A percentile compares a stretch with the other conserved stretches of the same genome.
Conservation (phyloP, 2,797 vertebrate genomes). For the Sparidentex hasta region DNA sequence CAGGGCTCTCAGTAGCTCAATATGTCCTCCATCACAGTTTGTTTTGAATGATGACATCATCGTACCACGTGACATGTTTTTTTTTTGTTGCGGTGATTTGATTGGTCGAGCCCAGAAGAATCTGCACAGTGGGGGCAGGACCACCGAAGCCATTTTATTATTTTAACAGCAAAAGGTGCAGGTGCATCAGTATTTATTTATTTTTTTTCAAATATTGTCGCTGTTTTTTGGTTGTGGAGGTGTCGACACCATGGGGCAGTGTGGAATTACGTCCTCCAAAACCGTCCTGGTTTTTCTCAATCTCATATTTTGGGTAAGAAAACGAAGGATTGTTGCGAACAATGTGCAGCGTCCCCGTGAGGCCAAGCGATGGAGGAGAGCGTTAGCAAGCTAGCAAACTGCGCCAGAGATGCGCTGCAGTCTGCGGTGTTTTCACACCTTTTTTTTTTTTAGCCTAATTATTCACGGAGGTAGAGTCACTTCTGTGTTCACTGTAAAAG, state of each 20-base stretch:
- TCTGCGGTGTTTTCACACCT: too few species aligned
- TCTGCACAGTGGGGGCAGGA: constrained; percentile 58
- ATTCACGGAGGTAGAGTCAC: background rate
- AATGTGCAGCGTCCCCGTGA: constrained; percentile 59
- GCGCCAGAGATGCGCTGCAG: constrained; percentile 71
- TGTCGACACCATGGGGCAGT: constrained; percentile 90
- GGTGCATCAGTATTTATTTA: constrained; percentile 70
- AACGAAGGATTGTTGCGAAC: constrained; percentile 22
- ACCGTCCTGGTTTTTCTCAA: constrained; percentile 98
- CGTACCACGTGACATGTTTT: constrained; percentile 53
- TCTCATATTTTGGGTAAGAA: constrained; percentile 97
- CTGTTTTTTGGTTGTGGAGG: constrained; percentile 23
- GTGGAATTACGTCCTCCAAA: constrained; percentile 98
- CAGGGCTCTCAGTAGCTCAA: background rate
- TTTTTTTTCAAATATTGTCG: constrained; percentile 11
- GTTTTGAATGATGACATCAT: constrained; percentile 67
- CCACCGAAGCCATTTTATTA: constrained; percentile 85
- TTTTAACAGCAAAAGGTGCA: constrained; percentile 66
- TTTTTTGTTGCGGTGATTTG: background rate
- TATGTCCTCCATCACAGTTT: constrained; percentile 36
- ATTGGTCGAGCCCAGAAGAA: constrained; percentile 68
- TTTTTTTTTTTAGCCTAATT: too few species aligned
- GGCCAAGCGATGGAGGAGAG: constrained; percentile 48
- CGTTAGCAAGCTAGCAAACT: constrained; percentile 67
- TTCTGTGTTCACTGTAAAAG: background rate